Conservation (phyloP, 2,888 invertebrate species). For the Ganaspis brasiliensis region DNA sequence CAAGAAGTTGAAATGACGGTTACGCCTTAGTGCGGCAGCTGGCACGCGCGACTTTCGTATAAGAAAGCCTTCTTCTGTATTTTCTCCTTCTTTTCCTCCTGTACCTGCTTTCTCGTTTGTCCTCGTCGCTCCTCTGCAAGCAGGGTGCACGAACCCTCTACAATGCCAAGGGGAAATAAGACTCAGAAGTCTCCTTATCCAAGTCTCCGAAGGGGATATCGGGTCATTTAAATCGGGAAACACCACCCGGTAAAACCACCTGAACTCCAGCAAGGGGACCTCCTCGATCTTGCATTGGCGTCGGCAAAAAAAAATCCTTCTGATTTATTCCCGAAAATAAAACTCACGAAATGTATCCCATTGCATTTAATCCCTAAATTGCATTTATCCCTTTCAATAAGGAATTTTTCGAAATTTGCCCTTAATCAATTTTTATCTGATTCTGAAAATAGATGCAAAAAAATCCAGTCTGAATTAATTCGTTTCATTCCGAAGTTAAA, state of each 20-base stretch:
- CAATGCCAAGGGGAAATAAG: constrained; percentile 60
- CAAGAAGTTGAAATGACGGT: constrained; percentile 80
- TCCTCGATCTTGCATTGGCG: constrained; percentile 72
- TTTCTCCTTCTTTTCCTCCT: constrained; percentile 56
- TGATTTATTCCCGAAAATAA: no score
- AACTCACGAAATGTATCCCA: no score
- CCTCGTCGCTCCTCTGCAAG: constrained; percentile 52
- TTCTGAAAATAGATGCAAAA: no score
- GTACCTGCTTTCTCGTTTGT: constrained; percentile 51
- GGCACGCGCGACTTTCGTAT: constrained; percentile 76
- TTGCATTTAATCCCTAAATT: no score
- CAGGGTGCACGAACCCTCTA: constrained; percentile 57
- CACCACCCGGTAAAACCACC: constrained; percentile 75
- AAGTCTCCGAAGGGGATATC: constrained; percentile 70
- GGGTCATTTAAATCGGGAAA: constrained; percentile 78
- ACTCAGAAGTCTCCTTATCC: constrained; percentile 71
- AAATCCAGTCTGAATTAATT: no score
- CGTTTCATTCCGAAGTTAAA: no score
- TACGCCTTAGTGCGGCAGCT: constrained; percentile 79
- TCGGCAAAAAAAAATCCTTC: constrained; percentile 53
- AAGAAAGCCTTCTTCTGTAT: constrained; percentile 65
- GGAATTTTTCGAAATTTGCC: no score
- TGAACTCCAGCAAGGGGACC: constrained; percentile 77
- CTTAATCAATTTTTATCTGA: no score
- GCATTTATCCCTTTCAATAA: no score